phyloP scores from a whole-genome alignment of 2,113 vertebrate genomes.

The Solea senegalensis region DNA sequence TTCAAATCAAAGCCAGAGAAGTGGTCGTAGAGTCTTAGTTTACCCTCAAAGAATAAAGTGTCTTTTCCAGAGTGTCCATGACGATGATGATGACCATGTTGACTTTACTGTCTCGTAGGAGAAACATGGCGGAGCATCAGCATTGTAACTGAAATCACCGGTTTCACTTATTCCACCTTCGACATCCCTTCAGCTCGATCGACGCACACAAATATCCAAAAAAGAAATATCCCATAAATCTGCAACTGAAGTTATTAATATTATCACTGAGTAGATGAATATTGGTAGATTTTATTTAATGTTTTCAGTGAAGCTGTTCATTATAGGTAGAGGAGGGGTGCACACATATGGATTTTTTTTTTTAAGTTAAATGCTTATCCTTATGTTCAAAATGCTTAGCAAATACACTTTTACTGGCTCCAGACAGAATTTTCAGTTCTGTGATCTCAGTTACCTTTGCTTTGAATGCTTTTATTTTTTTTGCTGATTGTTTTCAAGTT shows the following conservation, averaged over 20 bases:
- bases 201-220: constrained; percentile 42
- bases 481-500: constrained; percentile 57
- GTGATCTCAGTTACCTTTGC: constrained; percentile 48
- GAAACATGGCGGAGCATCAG: constrained; percentile 65
- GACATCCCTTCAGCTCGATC: constrained; percentile 27
- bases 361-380: constrained; percentile 22
- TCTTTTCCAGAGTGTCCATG: not conserved
- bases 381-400: constrained; percentile 36
- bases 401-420: constrained; percentile 32
- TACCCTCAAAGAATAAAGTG: too few species aligned
- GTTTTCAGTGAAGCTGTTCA: constrained; percentile 27
- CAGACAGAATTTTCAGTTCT: constrained; percentile 44
- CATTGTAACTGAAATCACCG: constrained; percentile 65
- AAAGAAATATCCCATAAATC: constrained; percentile 29
- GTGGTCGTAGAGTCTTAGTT: too few species aligned
- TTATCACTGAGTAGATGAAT: constrained; percentile 28
- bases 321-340: constrained; percentile 34
- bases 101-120: constrained; percentile 62
- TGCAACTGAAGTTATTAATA: constrained; percentile 29
- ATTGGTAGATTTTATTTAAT: constrained; percentile 27
- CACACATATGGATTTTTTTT: constrained; percentile 15
- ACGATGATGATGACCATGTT: not conserved
- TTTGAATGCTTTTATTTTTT: constrained; percentile 64
- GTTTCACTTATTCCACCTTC: constrained; percentile 24
- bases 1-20: too few species aligned